Base-by-base conservation (phyloP, 2,888 invertebrate genomes). In the Lasius fuliginosus region DNA sequence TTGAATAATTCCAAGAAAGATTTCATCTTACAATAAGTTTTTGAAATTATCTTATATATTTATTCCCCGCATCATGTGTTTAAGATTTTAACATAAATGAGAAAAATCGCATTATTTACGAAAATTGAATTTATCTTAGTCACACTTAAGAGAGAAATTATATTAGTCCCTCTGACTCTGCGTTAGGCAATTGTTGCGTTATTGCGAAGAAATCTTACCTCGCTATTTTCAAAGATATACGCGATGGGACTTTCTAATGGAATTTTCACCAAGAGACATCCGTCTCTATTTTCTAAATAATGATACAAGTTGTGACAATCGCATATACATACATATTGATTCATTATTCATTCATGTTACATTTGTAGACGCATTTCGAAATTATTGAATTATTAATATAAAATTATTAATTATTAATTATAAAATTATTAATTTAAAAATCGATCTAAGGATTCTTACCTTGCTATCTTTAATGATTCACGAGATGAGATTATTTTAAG, bases 251-350 rank as follows among this genome's bases (percentile, higher is more conserved):
- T 27, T 27, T 36, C 36, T 23, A 8, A 23, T 23, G 15, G 18
- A 42, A 46, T 60, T 46, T 60, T 27, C 33, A 12, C 36, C 53
- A 9, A 23, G 46, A 36, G 11, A 69, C 15, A 9, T 46, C 23
- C 33, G 60, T 60, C 2, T 8, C 36, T 46, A 73, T 73, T 81
- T 71, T 73, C 46, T 73, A 53, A 53, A 53, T 53, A n/a, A 53
- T 53, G 6, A 53, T 53, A 8, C n/a, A n/a, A n/a, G 18, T 0
- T 49, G 49, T 1, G 8, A 53, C 53, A 53, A 53, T 53, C n/a
- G 53, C 2, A 8, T 53, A n/a, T 18, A n/a, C 18, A 49, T 49
- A 49, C 18, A n/a, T 49, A 49, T 49, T 18, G 49, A 49, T 53
- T 8, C 1, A 8, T 53, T 8, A 53, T 53, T n/a, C 6, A 53